A percentile compares a stretch with the other conserved stretches of the same genome.
These are phyloP conservation scores for Spicauda simplicius DNA, from an alignment of 2,888 invertebrate genomes.

Conservation along the genomic window DNA sequence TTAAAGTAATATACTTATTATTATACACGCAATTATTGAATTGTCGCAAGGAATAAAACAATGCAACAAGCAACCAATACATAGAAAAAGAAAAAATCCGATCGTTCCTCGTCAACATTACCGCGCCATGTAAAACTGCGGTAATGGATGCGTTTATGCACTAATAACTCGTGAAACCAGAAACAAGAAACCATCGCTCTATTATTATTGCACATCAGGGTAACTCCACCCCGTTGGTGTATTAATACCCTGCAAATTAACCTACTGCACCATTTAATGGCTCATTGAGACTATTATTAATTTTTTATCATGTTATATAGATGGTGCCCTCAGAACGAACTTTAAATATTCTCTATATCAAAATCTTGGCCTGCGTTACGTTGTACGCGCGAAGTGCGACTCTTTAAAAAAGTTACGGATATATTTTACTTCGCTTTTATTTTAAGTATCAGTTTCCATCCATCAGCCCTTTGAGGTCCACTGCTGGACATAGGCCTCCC, in stretches of 20 bases:
- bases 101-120: constrained; percentile 4
- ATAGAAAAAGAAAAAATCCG: not conserved
- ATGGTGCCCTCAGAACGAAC: too few species aligned
- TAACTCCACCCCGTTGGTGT: not conserved
- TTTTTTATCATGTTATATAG: too few species aligned
- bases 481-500: too few species aligned
- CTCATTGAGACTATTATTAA: not conserved
- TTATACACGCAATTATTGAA: too few species aligned
- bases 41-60: not conserved
- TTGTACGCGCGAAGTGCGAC: too few species aligned
- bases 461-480: too few species aligned
- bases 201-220: constrained; percentile 18
- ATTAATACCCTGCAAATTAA: constrained; percentile 17
- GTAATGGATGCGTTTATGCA: constrained; percentile 15
- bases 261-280: constrained; percentile 14
- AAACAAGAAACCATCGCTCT: constrained; percentile 5
- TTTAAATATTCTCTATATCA: too few species aligned
- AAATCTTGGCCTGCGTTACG: too few species aligned
- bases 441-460: too few species aligned
- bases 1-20: too few species aligned
- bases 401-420: too few species aligned
- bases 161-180: constrained; percentile 16
- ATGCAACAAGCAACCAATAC: not conserved
- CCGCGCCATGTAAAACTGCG: constrained; percentile 5
- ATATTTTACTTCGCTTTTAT: too few species aligned